Percentiles rank a stretch among this genome's conserved stretches.
These are phyloP conservation scores for Porites cylindrica DNA, from an alignment of 92 coral and sea anemone genomes.

Conservation along the genomic window DNA sequence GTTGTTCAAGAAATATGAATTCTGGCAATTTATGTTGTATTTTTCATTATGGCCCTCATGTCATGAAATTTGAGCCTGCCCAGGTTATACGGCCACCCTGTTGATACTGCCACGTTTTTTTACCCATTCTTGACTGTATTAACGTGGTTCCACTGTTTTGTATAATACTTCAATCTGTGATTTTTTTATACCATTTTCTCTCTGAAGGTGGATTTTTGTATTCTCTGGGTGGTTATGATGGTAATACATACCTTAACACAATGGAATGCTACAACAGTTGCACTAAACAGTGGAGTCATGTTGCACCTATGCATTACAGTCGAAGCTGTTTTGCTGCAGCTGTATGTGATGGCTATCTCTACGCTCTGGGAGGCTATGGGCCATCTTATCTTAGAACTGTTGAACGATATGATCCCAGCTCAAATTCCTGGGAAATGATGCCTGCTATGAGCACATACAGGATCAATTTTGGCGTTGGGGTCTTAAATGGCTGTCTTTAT, in stretches of 20 bases:
- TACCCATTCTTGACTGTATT: no score
- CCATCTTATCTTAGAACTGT: constrained; percentile 91
- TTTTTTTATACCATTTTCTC: neutral
- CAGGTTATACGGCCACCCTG: no score
- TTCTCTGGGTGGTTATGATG: constrained; percentile 94
- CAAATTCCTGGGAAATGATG: constrained; percentile 91
- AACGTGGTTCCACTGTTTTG: no score
- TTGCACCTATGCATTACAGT: constrained; percentile 89
- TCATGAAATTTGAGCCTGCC: no score
- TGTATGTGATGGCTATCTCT: constrained; percentile 89
- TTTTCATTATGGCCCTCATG: no score
- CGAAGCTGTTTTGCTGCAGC: constrained; percentile 96
- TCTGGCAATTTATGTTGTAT: no score
- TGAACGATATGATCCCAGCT: constrained; percentile 83
- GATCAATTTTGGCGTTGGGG: constrained; percentile 94
- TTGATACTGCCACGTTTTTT: no score
- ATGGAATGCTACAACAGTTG: constrained; percentile 84
- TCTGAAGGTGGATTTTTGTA: constrained; percentile 54
- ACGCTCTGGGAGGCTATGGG: constrained; percentile 95
- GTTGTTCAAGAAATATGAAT: no score
- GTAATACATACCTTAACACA: constrained; percentile 85
- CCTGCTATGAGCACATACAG: constrained; percentile 94
- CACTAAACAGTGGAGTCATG: constrained; percentile 85
- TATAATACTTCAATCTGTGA: neutral
- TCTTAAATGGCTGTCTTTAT: constrained; percentile 81